phyloP scores from a whole-genome alignment of 2,888 invertebrate species.

The Ceraclea dissimilis region DNA sequence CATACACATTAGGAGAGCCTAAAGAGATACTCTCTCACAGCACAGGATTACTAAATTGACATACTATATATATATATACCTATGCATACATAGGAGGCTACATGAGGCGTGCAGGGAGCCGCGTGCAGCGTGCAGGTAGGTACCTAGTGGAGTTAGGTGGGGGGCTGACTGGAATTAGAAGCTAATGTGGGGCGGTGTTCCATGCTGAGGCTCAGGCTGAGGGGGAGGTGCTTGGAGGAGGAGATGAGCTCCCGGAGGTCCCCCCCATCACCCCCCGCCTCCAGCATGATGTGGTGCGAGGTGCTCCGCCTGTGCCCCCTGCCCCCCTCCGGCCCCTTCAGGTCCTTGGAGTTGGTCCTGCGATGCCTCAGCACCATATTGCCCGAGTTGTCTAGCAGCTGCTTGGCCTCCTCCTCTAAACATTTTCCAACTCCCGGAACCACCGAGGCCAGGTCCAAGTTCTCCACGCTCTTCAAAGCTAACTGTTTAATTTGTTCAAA shows the following conservation, averaged over 20 bases:
- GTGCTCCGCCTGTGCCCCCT: slow-evolving; percentile 42
- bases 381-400: slow-evolving; percentile 37
- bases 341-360: slow-evolving; percentile 53
- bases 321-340: slow-evolving; percentile 32
- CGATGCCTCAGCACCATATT: slow-evolving; percentile 49
- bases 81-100: too few species aligned
- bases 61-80: too few species aligned
- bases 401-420: slow-evolving; percentile 44
- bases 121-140: too few species aligned
- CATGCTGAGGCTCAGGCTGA: neutral
- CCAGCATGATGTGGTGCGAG: slow-evolving; percentile 44
- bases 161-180: too few species aligned
- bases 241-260: neutral
- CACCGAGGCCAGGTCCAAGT: slow-evolving; percentile 39
- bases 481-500: slow-evolving; percentile 43
- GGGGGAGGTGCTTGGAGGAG: neutral
- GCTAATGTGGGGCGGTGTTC: too few species aligned
- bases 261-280: slow-evolving; percentile 22
- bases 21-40: too few species aligned
- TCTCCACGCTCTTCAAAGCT: slow-evolving; percentile 44
- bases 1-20: too few species aligned
- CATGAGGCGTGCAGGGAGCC: too few species aligned
- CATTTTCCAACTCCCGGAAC: slow-evolving; percentile 34
- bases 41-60: too few species aligned
- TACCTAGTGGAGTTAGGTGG: too few species aligned